phyloP scores from a whole-genome alignment of 2,797 vertebrate genomes.

The Rhinella marina region DNA sequence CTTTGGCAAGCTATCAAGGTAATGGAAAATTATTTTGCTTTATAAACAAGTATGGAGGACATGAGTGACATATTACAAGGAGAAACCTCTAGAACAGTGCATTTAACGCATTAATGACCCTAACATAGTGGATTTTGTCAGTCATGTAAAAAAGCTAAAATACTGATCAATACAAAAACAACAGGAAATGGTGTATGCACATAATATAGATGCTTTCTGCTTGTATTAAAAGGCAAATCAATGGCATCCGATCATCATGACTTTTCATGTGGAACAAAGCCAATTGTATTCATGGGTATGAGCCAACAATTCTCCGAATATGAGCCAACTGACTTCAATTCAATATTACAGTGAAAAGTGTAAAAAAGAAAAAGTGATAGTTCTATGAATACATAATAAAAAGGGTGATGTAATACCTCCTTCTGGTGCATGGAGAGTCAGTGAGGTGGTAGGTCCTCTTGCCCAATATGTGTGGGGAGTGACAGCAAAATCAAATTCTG shows the following conservation, averaged over 20 bases:
- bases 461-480: constrained; percentile 79
- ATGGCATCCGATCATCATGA: not conserved
- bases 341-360: not conserved
- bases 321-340: not conserved
- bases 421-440: constrained; percentile 70
- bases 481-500: constrained; percentile 74
- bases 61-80: not conserved
- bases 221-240: not conserved
- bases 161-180: not conserved
- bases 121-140: not conserved
- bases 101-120: not conserved
- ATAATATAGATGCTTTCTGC: not conserved
- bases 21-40: not conserved
- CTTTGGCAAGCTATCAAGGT: constrained; percentile 25
- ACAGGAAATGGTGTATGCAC: not conserved
- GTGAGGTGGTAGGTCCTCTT: constrained; percentile 69
- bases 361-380: not conserved
- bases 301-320: not conserved
- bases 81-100: not conserved
- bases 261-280: not conserved
- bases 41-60: not conserved
- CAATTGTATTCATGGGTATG: not conserved
- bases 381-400: not conserved
- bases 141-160: not conserved
- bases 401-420: constrained; percentile 69